Percentiles rank a stretch among this genome's conserved stretches.
These are phyloP conservation scores for Scolopax mira DNA, from an alignment of 2,113 vertebrate species.

Conservation along the genomic window DNA sequence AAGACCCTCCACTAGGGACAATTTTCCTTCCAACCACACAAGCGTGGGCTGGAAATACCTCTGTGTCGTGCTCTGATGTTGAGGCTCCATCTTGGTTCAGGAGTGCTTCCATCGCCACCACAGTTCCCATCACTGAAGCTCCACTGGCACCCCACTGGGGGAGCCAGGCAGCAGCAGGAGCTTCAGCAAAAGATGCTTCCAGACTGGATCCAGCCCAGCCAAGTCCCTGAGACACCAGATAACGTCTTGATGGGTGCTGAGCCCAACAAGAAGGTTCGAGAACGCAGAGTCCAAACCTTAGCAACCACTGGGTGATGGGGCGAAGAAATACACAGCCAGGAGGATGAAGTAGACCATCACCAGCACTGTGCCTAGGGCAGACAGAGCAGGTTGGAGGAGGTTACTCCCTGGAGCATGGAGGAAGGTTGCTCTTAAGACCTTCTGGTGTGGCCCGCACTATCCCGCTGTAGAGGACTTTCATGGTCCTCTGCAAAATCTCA, in stretches of 20 bases:
- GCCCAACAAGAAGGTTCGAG: accelerated
- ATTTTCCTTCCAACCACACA: background rate
- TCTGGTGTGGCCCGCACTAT: background rate
- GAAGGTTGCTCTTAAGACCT: background rate
- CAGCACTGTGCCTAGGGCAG: slow-evolving; percentile 73
- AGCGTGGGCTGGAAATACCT: accelerated
- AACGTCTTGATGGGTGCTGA: accelerated
- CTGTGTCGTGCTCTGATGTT: background rate
- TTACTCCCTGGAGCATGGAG: background rate
- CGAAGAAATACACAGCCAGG: slow-evolving; percentile 81
- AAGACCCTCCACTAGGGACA: background rate
- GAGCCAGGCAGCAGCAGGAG: background rate
- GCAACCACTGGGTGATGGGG: slow-evolving; percentile 80
- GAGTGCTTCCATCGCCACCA: background rate
- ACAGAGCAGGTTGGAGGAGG: background rate
- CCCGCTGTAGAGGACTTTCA: accelerated
- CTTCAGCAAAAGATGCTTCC: background rate
- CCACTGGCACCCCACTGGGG: accelerated
- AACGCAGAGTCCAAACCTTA: slow-evolving; percentile 38
- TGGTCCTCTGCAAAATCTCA: background rate
- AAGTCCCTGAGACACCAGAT: background rate
- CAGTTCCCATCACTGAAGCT: background rate
- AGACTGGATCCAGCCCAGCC: background rate
- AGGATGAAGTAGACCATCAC: slow-evolving; percentile 86
- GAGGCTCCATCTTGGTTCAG: background rate